phyloP scores from a whole-genome alignment of 2,888 invertebrate genomes.

The Antitype chi region DNA sequence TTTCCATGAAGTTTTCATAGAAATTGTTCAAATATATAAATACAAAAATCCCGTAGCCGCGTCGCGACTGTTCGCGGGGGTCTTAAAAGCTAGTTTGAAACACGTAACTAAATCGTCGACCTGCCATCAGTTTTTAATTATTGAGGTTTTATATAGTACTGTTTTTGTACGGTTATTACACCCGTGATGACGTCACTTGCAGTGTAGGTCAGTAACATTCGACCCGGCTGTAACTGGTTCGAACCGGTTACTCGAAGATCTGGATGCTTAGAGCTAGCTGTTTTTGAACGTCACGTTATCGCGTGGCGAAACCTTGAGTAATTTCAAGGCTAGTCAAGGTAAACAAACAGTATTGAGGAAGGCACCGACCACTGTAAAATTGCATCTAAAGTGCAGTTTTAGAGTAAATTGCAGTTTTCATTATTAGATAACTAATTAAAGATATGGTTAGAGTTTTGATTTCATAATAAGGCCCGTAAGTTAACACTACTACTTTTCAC shows the following conservation, averaged over 20 bases:
- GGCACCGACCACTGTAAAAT: background rate
- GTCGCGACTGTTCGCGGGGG: too few species aligned
- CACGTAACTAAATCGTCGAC: background rate
- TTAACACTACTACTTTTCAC: background rate
- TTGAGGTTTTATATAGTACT: background rate
- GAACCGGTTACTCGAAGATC: conserved; percentile 1
- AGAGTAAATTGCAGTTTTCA: background rate
- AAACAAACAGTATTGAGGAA: conserved; percentile 1
- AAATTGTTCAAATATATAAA: too few species aligned
- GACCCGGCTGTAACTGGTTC: background rate
- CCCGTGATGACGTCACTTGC: too few species aligned
- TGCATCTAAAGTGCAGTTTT: background rate
- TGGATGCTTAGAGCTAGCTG: background rate
- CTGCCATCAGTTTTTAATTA: background rate
- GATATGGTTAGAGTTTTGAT: background rate
- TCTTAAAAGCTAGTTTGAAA: background rate
- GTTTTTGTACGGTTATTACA: background rate
- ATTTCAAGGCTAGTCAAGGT: background rate
- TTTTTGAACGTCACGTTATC: background rate
- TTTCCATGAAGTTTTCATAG: too few species aligned
- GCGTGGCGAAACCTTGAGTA: background rate
- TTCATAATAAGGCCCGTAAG: background rate
- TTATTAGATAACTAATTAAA: too few species aligned
- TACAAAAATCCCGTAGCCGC: too few species aligned
- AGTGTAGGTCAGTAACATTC: conserved; percentile 14